Conservation (phyloP, 2,113 vertebrate species). For the Parotia lawesii region DNA sequence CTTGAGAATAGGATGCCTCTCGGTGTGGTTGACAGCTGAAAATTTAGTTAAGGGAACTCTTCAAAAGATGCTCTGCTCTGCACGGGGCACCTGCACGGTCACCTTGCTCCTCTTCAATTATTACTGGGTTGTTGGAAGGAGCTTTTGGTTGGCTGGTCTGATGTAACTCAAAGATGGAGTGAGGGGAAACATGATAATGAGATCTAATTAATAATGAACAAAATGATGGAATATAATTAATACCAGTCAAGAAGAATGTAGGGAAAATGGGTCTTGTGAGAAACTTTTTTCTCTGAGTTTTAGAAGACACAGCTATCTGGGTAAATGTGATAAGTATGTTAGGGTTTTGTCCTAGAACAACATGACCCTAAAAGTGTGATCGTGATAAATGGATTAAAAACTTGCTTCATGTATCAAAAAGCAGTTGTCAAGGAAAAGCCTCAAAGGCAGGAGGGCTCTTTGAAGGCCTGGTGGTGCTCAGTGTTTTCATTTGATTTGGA, state of each 20-base stretch:
- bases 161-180: not conserved
- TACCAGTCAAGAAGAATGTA: not conserved
- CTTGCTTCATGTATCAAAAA: not conserved
- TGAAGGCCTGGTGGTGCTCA: not conserved
- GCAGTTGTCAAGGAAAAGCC: not conserved
- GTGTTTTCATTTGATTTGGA: not conserved
- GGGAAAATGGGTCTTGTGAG: conserved; percentile 29
- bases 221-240: conserved; percentile 14
- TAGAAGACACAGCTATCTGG: not conserved
- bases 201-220: conserved; percentile 17
- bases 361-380: not conserved
- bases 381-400: not conserved
- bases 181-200: not conserved
- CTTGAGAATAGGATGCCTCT: not conserved
- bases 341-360: conserved; percentile 35
- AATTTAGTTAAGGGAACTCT: not conserved
- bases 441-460: not conserved
- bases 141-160: not conserved
- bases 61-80: not conserved
- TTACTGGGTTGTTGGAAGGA: not conserved
- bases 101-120: rapidly evolving
- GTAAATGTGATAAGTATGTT: not conserved
- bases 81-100: not conserved
- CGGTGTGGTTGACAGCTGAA: rapidly evolving
- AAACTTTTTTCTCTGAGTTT: not conserved